Evolutionary conservation across 2,113 vertebrate genomes (phyloP), one percentile per base, ranked within the genome.

Genomic region (Haemorhous mexicanus): DNA sequence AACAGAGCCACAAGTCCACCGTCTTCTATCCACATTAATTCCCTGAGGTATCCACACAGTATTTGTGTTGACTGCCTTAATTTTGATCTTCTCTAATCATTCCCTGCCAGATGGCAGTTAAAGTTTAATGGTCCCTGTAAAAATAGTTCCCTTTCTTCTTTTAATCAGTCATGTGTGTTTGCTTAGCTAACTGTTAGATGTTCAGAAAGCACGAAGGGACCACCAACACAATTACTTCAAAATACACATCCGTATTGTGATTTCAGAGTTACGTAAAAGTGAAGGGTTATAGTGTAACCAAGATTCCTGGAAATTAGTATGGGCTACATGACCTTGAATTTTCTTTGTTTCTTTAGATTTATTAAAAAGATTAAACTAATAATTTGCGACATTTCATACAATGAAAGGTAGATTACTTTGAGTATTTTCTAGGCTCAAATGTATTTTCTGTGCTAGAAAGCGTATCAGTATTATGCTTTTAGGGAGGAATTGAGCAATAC

Each of bases 31-130:
- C 97, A 93, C 90, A 94, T 96, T 97, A 97, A 98, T 98, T 98
- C 98, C 97, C 97, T 92, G 95, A 97, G 98, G 98, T 98, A 98
- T 96, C 96, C 94, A 90, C 96, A 97, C 95, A 95, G 97, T 97
- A 95, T 98, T 98, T 98, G 98, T 97, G 98, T 98, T 98, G 98
- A 98, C 97, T 98, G 97, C 98, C 96, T 98, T 98, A 98, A 98
- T 98, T 98, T 98, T 98, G 97, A 97, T 98, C 97, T 98, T 98
- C 97, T 98, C 97, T 98, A 98, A 98, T 98, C 98, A 98, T 98
- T 97, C 98, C 90, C 93, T 97, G 96, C 98, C 98, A 98, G 98
- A 98, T 98, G 98, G 98, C 94, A 97, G 97, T 98, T 98, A 98
- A 98, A 98, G 93, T 98, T 98, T 98, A 98, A 98, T 97, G 96